Evolutionary conservation across 2,113 vertebrate genomes (phyloP).

Genomic region (Motacilla alba): DNA sequence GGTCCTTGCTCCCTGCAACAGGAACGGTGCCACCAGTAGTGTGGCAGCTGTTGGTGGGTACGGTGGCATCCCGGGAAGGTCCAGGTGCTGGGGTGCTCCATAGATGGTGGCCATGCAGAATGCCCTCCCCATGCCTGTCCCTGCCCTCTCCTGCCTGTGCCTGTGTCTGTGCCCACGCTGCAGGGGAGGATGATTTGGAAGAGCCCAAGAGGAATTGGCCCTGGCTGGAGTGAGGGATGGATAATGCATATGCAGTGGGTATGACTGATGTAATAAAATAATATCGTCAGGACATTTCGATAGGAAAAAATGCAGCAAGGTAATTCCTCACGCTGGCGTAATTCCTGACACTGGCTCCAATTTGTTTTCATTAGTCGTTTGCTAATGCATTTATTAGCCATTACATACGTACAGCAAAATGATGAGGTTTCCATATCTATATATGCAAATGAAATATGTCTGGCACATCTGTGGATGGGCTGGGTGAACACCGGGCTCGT

Average conservation of each 20-base stretch:
- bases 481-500: neutral
- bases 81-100: neutral
- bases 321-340: conserved; percentile 24
- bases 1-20: neutral
- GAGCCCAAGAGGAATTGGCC: neutral
- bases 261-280: conserved; percentile 33
- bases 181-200: accelerated
- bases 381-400: conserved; percentile 39
- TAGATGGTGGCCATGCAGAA: no score
- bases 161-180: accelerated
- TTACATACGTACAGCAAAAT: conserved; percentile 13
- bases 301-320: conserved; percentile 50
- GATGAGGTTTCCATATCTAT: conserved; percentile 50
- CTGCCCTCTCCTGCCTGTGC: neutral
- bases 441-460: conserved; percentile 30
- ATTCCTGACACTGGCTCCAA: conserved; percentile 19
- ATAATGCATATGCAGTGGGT: neutral
- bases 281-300: neutral
- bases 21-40: accelerated
- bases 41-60: neutral
- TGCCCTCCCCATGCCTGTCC: neutral
- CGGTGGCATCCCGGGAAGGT: accelerated
- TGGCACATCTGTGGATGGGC: neutral
- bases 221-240: neutral
- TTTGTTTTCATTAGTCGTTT: conserved; percentile 24